These are phyloP conservation scores for Syrphus vitripennis DNA, from an alignment of 2,888 invertebrate species.

Conservation along the genomic window DNA sequence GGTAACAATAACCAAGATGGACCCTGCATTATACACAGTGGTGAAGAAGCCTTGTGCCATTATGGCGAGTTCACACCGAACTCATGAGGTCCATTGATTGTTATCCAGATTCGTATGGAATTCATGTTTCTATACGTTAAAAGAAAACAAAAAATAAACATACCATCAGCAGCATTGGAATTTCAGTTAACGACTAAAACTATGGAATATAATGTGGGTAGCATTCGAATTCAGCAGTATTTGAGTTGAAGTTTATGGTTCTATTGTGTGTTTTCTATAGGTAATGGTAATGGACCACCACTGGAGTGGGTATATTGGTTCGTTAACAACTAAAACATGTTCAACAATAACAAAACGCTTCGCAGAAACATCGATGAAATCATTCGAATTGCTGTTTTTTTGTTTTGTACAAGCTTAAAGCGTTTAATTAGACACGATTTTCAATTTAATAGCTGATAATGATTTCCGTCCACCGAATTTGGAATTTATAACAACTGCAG, in stretches of 20 bases:
- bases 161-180: constrained; percentile 40
- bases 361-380: constrained; percentile 27
- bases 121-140: constrained; percentile 37
- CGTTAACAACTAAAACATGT: constrained; percentile 17
- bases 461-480: neutral
- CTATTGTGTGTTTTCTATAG: constrained; percentile 48
- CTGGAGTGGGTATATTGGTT: neutral
- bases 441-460: constrained; percentile 30
- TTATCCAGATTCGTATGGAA: constrained; percentile 52
- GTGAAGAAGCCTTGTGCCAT: constrained; percentile 31
- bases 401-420: neutral
- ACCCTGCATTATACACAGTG: neutral
- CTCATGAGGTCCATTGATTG: constrained; percentile 37
- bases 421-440: constrained; percentile 66
- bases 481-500: neutral
- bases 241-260: constrained; percentile 50
- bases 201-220: neutral
- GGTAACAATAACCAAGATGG: neutral
- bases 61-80: neutral
- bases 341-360: neutral
- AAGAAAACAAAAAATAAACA: neutral
- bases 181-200: constrained; percentile 5
- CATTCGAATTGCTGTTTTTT: constrained; percentile 12
- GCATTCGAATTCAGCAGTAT: neutral
- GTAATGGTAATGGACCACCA: neutral